Evolutionary conservation across 2,888 invertebrate species (phyloP), one percentile per base, ranked within the genome.

Genomic region (Syrphus vitripennis): DNA sequence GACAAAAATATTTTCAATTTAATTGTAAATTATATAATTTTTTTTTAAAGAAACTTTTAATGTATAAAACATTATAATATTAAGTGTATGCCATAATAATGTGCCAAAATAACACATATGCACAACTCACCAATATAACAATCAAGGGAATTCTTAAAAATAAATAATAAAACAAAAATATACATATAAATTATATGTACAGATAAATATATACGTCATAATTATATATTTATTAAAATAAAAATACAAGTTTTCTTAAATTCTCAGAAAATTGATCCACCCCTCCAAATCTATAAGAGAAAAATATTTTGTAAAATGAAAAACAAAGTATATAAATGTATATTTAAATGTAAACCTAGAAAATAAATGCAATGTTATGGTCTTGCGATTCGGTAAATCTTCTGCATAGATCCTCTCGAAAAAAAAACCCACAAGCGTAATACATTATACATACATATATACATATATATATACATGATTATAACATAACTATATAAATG

Each of bases 71-170:
- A n/a, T 42, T 61, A 61, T 61, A 59, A 53, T 78, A 80, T 76
- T 71, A 76, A 80, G 40, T 76, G 61, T 81, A 76, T 72, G 81
- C 84, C 84, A 83, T 50, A 87, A 83, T 77, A 81, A 87, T 84
- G 87, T 88, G 87, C 80, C 78, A 87, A 87, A 59, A 88, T 81
- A 87, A 29, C 67, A 72, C 61, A 81, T 63, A 78, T 87, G 88
- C 88, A 88, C 72, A 88, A 88, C 83, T 69, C 79, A 82, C 83
- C 81, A 87, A 57, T 45, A 80, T 87, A 87, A 86, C 76, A 78
- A 79, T 79, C 84, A 87, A 87, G 83, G 77, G 83, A 87, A 83
- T 71, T 75, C 75, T 67, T 45, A 59, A 75, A n/a, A 80, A 75
- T 37, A 26, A 42, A 69, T 67, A 42, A 63, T 24, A 65, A 83